These are phyloP conservation scores for Dasysyrphus albostriatus DNA, from an alignment of 2,888 invertebrate genomes.

Conservation along the genomic window DNA sequence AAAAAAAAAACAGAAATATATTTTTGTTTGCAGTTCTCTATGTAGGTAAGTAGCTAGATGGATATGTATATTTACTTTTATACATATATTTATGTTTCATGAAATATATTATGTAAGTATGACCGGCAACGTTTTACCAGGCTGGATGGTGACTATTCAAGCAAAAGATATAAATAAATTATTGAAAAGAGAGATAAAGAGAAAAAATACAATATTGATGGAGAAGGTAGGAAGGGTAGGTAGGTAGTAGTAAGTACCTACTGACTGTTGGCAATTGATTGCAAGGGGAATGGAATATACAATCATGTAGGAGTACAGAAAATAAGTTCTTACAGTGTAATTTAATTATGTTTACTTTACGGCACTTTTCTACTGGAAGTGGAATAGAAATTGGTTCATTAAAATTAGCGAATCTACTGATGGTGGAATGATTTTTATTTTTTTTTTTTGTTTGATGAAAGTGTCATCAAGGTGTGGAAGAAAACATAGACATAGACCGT, in stretches of 20 bases:
- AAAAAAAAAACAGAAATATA: background rate
- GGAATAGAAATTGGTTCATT: slow-evolving; percentile 75
- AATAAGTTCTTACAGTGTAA: slow-evolving; percentile 68
- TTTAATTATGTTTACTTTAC: slow-evolving; percentile 72
- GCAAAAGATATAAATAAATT: slow-evolving; percentile 70
- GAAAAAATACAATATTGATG: slow-evolving; percentile 46
- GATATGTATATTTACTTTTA: background rate
- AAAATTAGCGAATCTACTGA: slow-evolving; percentile 48
- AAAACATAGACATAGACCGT: background rate
- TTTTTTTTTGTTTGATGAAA: background rate
- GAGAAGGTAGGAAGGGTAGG: background rate
- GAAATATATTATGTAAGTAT: slow-evolving; percentile 23
- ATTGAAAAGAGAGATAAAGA: slow-evolving; percentile 18
- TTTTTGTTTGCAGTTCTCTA: background rate
- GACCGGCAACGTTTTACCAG: slow-evolving; percentile 25
- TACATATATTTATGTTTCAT: slow-evolving; percentile 9
- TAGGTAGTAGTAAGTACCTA: background rate
- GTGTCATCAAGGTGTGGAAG: slow-evolving; percentile 1
- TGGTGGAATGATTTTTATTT: slow-evolving; percentile 8
- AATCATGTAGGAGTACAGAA: slow-evolving; percentile 34
- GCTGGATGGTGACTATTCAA: slow-evolving; percentile 58
- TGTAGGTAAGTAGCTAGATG: background rate
- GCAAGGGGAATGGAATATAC: background rate
- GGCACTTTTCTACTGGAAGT: slow-evolving; percentile 66
- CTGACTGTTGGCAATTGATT: slow-evolving; percentile 53